Evolutionary conservation across 2,888 invertebrate genomes (phyloP).

Genomic region (Fragum whitleyi): DNA sequence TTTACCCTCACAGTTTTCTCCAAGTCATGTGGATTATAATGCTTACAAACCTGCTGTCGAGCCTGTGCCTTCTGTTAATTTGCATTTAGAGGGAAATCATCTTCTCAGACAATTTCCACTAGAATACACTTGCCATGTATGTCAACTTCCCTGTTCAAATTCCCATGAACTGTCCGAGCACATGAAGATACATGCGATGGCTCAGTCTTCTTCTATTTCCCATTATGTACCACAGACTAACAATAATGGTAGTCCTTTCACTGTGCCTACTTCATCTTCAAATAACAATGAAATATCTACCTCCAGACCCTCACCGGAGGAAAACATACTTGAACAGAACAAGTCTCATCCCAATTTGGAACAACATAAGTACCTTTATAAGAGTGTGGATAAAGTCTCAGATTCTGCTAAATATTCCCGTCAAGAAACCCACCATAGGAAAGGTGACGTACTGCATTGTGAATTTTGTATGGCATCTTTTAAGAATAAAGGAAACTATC

Average conservation of each 20-base stretch:
- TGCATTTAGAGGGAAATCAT: constrained; percentile 20
- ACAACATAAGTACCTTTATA: constrained; percentile 48
- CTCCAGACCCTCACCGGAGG: constrained; percentile 35
- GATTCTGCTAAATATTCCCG: constrained; percentile 44
- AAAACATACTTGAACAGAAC: constrained; percentile 39
- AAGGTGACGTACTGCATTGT: constrained; percentile 49
- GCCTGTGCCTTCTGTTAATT: constrained; percentile 23
- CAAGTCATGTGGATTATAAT: constrained; percentile 45
- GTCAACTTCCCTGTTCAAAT: constrained; percentile 39
- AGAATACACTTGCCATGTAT: constrained; percentile 27
- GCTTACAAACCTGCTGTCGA: constrained; percentile 22
- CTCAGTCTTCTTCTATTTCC: constrained; percentile 4
- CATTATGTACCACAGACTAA: constrained; percentile 14
- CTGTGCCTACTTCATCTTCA: neutral
- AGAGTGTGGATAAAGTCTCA: constrained; percentile 44
- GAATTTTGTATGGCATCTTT: constrained; percentile 55
- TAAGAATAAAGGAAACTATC: constrained; percentile 54
- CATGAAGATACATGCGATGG: constrained; percentile 53
- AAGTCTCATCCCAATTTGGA: constrained; percentile 32
- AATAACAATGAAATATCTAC: constrained; percentile 16
- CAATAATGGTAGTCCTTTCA: constrained; percentile 10
- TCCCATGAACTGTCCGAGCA: constrained; percentile 46
- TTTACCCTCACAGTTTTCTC: constrained; percentile 48
- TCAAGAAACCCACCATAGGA: constrained; percentile 55
- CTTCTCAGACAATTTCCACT: constrained; percentile 5